Evolutionary conservation across 2,113 vertebrate genomes (phyloP), one percentile per base, ranked within the genome.

Genomic region (Caretta caretta): DNA sequence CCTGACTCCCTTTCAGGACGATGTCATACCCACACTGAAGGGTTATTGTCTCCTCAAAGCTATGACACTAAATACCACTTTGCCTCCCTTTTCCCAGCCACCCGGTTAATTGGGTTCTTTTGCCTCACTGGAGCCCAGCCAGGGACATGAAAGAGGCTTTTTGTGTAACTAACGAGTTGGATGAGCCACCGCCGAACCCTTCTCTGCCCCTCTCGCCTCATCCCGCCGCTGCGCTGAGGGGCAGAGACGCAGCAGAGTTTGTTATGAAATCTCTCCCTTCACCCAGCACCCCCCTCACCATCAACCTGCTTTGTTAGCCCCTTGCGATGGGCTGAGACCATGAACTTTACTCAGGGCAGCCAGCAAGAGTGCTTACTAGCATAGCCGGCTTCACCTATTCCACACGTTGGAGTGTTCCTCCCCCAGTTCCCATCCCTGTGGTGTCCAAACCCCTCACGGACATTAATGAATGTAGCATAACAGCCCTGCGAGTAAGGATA

Each of bases 81-180:
- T 56, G 83, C 72, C 92, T 96, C 91, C 62, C 57, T 83, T 94
- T 93, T 92, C 93, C 91, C 94, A 96, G 92, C 93, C 92, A 0
- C 90, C 85, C 50, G 0, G 20, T 93, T 98, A 97, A 97, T 96
- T 97, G 95, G 93, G 90, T 96, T 96, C 92, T 86, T 90, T 93
- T 92, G 87, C 54, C 83, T 84, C 6, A 0, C 84, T 88, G 86
- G 90, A 94, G 84, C 35, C 49, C 16, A 4, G 94, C 91, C 96
- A 94, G 87, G 57, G 92, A 87, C 84, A 96, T 95, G 85, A 96
- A 95, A 96, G 91, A 95, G 95, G 87, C 81, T 91, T 97, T 97
- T 94, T 97, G 87, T 97, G 12, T 81, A 83, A 27, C 83, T 90
- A 51, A 96, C 80, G 86, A 96, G 92, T 84, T 51, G 93, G 83